Evolutionary conservation across 2,113 vertebrate genomes (phyloP).

Genomic region (Tursiops truncatus): DNA sequence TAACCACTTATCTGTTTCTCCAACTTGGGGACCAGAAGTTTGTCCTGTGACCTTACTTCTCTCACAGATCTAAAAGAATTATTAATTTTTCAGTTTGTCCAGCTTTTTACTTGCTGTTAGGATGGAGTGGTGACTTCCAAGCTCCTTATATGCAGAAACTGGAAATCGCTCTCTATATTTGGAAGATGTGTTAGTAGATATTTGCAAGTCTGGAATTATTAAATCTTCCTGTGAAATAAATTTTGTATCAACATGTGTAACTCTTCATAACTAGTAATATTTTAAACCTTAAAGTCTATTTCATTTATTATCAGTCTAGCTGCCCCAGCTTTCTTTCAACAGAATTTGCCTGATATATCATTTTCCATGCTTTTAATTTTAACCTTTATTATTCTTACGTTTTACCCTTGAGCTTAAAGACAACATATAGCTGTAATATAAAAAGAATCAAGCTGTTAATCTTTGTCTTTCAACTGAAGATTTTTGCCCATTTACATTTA

Average conservation of each 20-base stretch:
- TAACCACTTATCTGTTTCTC: too few relatives aligned
- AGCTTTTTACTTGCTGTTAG: neutral
- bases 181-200: neutral
- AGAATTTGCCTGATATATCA: neutral
- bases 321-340: neutral
- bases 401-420: neutral
- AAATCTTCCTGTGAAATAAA: neutral
- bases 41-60: too few relatives aligned
- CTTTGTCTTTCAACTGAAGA: neutral
- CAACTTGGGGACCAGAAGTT: too few relatives aligned
- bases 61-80: neutral
- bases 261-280: neutral
- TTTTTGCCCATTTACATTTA: neutral
- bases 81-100: neutral
- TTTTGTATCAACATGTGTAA: neutral
- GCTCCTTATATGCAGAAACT: neutral
- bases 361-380: neutral
- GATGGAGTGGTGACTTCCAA: neutral
- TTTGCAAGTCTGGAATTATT: neutral
- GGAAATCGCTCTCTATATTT: neutral
- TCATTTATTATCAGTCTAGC: neutral
- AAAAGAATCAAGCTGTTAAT: neutral
- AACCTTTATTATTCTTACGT: neutral
- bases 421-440: neutral
- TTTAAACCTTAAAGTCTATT: neutral